Percentiles rank a stretch among this genome's conserved stretches.
These are phyloP conservation scores for Zeuzera pyrina DNA, from an alignment of 2,888 invertebrate genomes.

Conservation along the genomic window DNA sequence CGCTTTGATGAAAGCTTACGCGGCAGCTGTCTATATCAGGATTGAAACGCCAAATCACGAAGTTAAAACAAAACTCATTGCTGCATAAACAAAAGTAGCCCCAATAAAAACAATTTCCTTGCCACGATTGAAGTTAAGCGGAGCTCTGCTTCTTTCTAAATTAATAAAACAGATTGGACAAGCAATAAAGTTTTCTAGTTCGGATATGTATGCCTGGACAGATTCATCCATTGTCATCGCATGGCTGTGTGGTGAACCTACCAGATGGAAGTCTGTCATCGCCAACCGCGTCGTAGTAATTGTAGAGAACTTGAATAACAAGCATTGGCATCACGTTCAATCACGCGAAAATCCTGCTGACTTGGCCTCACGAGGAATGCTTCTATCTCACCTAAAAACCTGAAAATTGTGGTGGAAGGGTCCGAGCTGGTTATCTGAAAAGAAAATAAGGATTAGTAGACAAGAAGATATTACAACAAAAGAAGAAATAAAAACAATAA, in stretches of 20 bases:
- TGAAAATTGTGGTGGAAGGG: constrained; percentile 5
- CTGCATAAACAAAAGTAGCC: constrained; percentile 12
- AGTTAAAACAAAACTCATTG: constrained; percentile 7
- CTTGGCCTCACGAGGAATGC: constrained; percentile 2
- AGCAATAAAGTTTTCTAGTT: constrained; percentile 9
- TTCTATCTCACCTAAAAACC: not conserved
- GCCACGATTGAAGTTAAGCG: too few relatives aligned
- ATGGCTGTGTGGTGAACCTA: constrained; percentile 18
- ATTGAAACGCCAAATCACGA: constrained; percentile 4
- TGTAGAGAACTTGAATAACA: constrained; percentile 1
- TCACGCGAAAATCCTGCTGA: too few relatives aligned
- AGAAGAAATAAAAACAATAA: not conserved
- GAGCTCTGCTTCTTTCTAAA: too few relatives aligned
- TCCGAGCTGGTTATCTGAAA: constrained; percentile 1
- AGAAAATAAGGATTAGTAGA: not conserved
- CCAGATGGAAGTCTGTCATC: constrained; percentile 18
- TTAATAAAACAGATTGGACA: constrained; percentile 13
- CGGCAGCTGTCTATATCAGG: constrained; percentile 9
- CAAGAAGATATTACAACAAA: not conserved
- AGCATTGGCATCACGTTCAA: too few relatives aligned
- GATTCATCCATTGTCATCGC: too few relatives aligned
- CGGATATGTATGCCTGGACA: too few relatives aligned
- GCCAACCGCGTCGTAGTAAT: constrained; percentile 16
- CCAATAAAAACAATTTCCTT: constrained; percentile 9
- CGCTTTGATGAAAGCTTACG: constrained; percentile 9